Evolutionary conservation across 2,888 invertebrate species (phyloP).

Genomic region (Galerucella nymphaeae): DNA sequence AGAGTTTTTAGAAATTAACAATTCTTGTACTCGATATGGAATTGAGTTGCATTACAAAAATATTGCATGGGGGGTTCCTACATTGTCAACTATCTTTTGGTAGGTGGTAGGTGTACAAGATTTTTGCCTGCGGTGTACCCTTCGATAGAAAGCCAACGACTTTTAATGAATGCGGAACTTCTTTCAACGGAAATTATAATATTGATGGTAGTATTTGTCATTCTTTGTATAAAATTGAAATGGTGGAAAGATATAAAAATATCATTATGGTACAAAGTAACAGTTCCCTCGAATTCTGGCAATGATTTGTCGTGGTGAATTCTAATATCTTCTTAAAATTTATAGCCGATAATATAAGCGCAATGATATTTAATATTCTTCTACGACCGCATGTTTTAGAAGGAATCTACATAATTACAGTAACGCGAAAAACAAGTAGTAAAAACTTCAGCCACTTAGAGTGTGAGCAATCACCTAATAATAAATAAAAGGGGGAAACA

Average conservation of each 20-base stretch:
- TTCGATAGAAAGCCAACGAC: no score
- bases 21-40: no score
- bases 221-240: background rate
- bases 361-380: constrained; percentile 43
- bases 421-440: constrained; percentile 62
- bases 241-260: background rate
- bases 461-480: constrained; percentile 64
- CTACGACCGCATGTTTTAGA: constrained; percentile 55
- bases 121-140: no score
- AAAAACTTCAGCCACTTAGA: constrained; percentile 64
- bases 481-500: constrained; percentile 55
- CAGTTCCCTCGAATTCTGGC: constrained; percentile 1
- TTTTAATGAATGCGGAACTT: no score
- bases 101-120: no score
- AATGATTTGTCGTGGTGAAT: constrained; percentile 10
- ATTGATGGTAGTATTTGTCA: background rate
- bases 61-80: no score
- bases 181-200: no score
- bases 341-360: constrained; percentile 39
- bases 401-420: constrained; percentile 63
- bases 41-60: no score
- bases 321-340: constrained; percentile 24
- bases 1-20: no score
- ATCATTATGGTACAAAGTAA: constrained; percentile 62
- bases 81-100: no score